Percentiles rank a stretch among this genome's conserved stretches.
Conservation (phyloP, 2,797 vertebrate species). For the Limosa lapponica region DNA sequence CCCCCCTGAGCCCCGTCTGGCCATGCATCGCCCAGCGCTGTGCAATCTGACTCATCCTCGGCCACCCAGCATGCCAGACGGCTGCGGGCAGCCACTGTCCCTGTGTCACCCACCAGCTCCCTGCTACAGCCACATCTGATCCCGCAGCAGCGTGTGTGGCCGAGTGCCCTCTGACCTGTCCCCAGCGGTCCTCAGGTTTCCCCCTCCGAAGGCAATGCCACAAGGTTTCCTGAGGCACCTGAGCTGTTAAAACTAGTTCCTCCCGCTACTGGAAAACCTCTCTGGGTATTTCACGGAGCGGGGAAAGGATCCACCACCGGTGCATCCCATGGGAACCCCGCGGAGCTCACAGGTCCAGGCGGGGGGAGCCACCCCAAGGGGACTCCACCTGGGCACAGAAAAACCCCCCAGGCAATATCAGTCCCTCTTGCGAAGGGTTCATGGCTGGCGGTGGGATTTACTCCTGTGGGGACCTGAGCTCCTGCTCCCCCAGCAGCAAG, state of each 20-base stretch:
- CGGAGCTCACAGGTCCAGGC: not conserved
- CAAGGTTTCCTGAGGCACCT: not conserved
- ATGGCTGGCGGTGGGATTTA: not conserved
- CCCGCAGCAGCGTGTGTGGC: not conserved
- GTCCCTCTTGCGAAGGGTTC: accelerated
- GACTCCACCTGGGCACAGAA: accelerated
- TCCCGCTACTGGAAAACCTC: not conserved
- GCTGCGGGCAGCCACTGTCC: not conserved
- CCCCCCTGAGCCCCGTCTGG: not conserved
- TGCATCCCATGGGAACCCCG: not conserved
- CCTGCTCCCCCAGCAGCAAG: not conserved
- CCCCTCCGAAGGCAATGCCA: not conserved
- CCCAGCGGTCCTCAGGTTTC: conserved; percentile 22
- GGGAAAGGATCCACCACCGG: accelerated
- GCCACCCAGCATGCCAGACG: not conserved
- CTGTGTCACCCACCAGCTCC: not conserved
- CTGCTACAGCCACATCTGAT: not conserved
- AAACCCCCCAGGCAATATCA: accelerated
- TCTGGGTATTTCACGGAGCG: accelerated
- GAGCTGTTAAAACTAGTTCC: not conserved
- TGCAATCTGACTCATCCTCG: not conserved
- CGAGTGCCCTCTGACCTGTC: not conserved
- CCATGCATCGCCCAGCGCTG: accelerated
- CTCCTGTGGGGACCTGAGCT: not conserved
- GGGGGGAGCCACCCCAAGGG: not conserved